phyloP scores from a whole-genome alignment of 2,113 vertebrate genomes.

The Hemiprocne comata region DNA sequence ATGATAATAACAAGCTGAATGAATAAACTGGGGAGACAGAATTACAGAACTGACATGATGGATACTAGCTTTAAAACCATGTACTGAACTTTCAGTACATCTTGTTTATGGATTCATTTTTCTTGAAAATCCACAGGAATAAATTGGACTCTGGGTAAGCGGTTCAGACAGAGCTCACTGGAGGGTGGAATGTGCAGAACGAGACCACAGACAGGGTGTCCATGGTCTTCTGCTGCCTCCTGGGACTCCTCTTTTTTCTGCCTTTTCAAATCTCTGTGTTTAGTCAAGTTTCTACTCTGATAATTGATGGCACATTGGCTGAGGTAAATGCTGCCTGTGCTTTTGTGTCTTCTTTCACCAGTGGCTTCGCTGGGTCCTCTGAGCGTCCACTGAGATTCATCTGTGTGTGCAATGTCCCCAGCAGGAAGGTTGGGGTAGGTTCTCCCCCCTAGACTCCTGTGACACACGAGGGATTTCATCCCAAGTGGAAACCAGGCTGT shows the following conservation, averaged over 20 bases:
- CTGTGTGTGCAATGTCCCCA: neutral
- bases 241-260: neutral
- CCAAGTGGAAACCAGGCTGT: neutral
- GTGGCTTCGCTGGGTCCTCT: neutral
- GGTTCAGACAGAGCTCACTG: slow-evolving; percentile 17
- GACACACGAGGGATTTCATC: neutral
- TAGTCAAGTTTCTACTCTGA: neutral
- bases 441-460: neutral
- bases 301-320: neutral
- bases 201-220: slow-evolving; percentile 27
- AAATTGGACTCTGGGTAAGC: slow-evolving; percentile 47
- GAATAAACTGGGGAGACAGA: slow-evolving; percentile 5
- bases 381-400: neutral
- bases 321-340: neutral
- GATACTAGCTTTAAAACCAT: slow-evolving; percentile 31
- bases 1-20: slow-evolving; percentile 54
- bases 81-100: slow-evolving; percentile 56
- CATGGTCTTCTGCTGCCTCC: slow-evolving; percentile 9
- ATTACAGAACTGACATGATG: slow-evolving; percentile 1
- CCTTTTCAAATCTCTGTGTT: neutral
- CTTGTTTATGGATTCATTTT: slow-evolving; percentile 42
- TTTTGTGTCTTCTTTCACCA: neutral
- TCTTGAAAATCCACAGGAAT: slow-evolving; percentile 57
- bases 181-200: slow-evolving; percentile 40
- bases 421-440: neutral